These are phyloP conservation scores for Cnemophilus loriae DNA, from an alignment of 2,113 vertebrate species.

Conservation along the genomic window DNA sequence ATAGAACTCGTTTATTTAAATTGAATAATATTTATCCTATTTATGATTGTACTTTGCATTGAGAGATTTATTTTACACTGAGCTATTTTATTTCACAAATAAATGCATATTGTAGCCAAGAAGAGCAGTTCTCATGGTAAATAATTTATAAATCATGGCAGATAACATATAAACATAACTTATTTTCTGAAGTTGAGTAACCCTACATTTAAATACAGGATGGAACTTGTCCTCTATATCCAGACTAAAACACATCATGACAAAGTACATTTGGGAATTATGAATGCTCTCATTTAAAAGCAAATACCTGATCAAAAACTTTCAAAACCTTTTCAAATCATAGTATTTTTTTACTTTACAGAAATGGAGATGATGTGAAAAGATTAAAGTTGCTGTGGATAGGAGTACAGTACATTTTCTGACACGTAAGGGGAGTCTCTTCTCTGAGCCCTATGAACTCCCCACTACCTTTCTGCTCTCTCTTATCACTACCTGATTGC, in stretches of 20 bases:
- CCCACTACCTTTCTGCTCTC: neutral
- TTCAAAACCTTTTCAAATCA: neutral
- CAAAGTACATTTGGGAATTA: neutral
- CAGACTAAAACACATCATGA: neutral
- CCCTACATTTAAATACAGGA: neutral
- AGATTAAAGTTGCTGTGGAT: neutral
- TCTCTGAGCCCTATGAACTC: neutral
- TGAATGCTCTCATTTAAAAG: neutral
- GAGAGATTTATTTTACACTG: neutral
- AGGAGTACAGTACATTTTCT: neutral
- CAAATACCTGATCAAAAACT: neutral
- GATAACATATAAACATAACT: neutral
- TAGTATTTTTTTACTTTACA: neutral
- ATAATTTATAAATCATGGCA: neutral
- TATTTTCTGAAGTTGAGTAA: neutral
- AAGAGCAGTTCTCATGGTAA: neutral
- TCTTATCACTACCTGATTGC: neutral
- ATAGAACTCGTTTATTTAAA: neutral
- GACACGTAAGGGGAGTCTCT: neutral
- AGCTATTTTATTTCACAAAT: neutral
- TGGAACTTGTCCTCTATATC: neutral
- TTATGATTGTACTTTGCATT: neutral
- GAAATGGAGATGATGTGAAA: neutral
- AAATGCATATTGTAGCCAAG: neutral
- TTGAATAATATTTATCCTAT: neutral